Conservation (phyloP, 2,797 vertebrate species). For the Urocyon cinereoargenteus region DNA sequence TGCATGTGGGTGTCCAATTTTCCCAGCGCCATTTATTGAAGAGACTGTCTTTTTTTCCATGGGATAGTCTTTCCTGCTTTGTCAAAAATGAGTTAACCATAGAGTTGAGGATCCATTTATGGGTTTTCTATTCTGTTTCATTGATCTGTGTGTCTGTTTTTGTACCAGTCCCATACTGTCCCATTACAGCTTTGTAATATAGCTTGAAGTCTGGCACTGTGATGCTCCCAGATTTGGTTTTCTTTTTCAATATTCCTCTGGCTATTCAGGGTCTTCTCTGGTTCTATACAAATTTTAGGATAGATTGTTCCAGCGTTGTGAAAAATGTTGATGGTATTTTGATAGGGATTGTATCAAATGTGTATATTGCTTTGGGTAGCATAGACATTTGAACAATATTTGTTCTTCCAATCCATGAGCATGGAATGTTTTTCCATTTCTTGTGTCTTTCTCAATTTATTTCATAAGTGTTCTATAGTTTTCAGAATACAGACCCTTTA, state of each 20-base stretch:
- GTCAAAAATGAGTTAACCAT: background rate
- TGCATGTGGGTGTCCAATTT: no score
- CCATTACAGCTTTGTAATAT: background rate
- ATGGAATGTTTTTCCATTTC: no score
- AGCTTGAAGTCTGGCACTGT: background rate
- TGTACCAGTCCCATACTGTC: background rate
- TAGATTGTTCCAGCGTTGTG: background rate
- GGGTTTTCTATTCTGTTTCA: background rate
- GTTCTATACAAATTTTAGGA: background rate
- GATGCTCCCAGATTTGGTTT: background rate
- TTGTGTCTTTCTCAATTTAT: no score
- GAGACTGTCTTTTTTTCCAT: background rate
- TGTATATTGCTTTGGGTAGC: no score
- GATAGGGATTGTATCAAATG: no score
- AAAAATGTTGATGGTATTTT: no score
- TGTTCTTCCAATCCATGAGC: no score
- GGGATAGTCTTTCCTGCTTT: background rate
- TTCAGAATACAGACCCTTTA: no score
- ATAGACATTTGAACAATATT: no score
- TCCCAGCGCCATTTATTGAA: no score
- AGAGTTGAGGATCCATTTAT: background rate
- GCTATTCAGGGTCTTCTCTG: background rate
- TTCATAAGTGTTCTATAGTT: no score
- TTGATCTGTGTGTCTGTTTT: background rate
- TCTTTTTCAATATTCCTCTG: background rate